Evolutionary conservation across 2,113 vertebrate species (phyloP).

Genomic region (Plecotus auritus): DNA sequence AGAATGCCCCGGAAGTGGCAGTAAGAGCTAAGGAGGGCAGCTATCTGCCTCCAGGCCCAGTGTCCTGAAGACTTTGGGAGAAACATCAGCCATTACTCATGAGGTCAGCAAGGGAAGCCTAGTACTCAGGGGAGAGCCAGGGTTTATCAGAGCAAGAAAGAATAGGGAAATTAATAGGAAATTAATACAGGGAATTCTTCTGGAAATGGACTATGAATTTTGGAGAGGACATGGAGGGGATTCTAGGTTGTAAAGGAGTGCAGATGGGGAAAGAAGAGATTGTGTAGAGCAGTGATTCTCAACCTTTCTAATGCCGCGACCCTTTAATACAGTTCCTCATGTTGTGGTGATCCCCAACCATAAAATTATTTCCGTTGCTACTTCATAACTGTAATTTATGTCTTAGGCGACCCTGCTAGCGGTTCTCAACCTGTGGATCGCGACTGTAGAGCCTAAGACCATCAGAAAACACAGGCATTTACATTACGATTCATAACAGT

Average conservation of each 20-base stretch:
- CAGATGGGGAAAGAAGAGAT: neutral
- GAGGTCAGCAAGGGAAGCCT: neutral
- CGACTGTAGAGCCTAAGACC: too few relatives aligned
- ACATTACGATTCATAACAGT: too few relatives aligned
- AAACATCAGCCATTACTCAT: neutral
- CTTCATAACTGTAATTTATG: too few relatives aligned
- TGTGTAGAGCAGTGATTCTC: neutral
- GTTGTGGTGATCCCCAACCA: too few relatives aligned
- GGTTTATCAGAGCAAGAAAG: neutral
- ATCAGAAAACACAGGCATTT: too few relatives aligned
- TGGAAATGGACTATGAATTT: neutral
- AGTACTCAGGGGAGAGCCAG: neutral
- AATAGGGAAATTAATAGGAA: neutral
- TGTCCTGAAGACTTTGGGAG: too few relatives aligned
- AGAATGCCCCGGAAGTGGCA: neutral
- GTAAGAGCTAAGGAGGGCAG: neutral
- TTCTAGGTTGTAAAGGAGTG: neutral
- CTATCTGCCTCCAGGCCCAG: too few relatives aligned
- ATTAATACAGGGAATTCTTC: neutral
- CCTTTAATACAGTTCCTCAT: too few relatives aligned
- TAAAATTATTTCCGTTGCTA: too few relatives aligned
- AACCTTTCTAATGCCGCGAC: too few relatives aligned
- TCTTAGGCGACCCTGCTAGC: too few relatives aligned
- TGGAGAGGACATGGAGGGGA: neutral
- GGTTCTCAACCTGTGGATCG: too few relatives aligned